A percentile compares a stretch with the other conserved stretches of the same genome.
These are phyloP conservation scores for Eublepharis macularius DNA, from an alignment of 2,113 vertebrate genomes.

Conservation along the genomic window DNA sequence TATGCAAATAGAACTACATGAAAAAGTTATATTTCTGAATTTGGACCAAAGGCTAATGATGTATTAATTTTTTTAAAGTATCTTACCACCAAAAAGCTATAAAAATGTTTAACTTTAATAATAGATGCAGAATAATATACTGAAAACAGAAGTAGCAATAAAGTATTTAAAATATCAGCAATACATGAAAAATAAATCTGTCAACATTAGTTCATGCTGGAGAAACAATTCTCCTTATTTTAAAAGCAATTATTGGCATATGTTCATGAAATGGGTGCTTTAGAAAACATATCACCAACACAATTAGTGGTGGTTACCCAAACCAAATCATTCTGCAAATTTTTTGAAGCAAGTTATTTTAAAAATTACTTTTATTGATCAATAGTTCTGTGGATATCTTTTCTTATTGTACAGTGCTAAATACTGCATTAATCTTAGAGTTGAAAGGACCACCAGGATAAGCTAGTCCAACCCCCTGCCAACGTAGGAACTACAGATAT, in stretches of 20 bases:
- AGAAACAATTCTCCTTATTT: constrained; percentile 53
- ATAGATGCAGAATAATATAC: constrained; percentile 22
- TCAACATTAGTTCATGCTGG: constrained; percentile 49
- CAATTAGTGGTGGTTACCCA: neutral
- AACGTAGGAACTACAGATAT: too few relatives aligned
- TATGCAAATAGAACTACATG: neutral
- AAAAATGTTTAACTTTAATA: too few relatives aligned
- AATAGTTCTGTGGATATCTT: neutral
- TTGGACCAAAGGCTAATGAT: constrained; percentile 15
- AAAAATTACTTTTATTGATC: neutral
- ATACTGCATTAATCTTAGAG: neutral
- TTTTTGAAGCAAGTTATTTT: neutral
- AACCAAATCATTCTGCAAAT: neutral
- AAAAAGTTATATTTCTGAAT: neutral
- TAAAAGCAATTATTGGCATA: constrained; percentile 49
- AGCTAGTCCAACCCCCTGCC: too few relatives aligned
- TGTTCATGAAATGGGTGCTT: constrained; percentile 23
- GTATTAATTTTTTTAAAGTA: neutral
- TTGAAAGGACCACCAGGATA: too few relatives aligned
- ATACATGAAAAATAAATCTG: constrained; percentile 59
- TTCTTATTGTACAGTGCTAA: neutral
- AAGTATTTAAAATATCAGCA: constrained; percentile 44
- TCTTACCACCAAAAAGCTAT: neutral
- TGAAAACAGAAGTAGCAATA: constrained; percentile 26
- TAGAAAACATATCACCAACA: neutral